Conservation (phyloP, 2,888 invertebrate species). For the Vesta saturnalis region DNA sequence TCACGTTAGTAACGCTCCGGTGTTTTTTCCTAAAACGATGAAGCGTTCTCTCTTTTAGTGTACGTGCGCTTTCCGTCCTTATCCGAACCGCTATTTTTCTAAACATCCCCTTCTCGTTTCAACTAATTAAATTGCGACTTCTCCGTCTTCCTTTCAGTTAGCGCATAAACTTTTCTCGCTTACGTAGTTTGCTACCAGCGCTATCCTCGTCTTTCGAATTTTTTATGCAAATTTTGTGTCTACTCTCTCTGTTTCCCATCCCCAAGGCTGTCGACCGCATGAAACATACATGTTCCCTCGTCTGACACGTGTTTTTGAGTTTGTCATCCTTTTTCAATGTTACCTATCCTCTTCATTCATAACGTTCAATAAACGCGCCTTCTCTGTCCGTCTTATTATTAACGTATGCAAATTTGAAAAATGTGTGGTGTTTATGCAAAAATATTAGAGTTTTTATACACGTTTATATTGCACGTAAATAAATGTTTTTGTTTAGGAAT, state of each 20-base stretch:
- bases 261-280: constrained; percentile 53
- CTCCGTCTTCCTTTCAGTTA: constrained; percentile 16
- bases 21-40: constrained; percentile 29
- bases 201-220: constrained; percentile 36
- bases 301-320: constrained; percentile 58
- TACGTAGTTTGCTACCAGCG: constrained; percentile 10
- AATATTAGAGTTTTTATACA: constrained; percentile 55
- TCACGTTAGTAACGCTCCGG: constrained; percentile 26
- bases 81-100: constrained; percentile 33
- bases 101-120: constrained; percentile 38
- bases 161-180: constrained; percentile 24
- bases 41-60: constrained; percentile 20
- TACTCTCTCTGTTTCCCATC: constrained; percentile 53
- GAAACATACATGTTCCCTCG: constrained; percentile 55
- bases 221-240: constrained; percentile 52
- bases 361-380: constrained; percentile 24
- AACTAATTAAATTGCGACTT: constrained; percentile 30
- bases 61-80: constrained; percentile 22
- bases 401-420: constrained; percentile 58
- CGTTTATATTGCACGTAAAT: constrained; percentile 54
- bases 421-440: constrained; percentile 60
- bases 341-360: constrained; percentile 45
- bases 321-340: constrained; percentile 34
- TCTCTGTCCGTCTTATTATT: constrained; percentile 49
- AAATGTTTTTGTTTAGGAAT: constrained; percentile 55